phyloP scores from a whole-genome alignment of 2,888 invertebrate genomes.

The Thecocarcelia acutangulata region DNA sequence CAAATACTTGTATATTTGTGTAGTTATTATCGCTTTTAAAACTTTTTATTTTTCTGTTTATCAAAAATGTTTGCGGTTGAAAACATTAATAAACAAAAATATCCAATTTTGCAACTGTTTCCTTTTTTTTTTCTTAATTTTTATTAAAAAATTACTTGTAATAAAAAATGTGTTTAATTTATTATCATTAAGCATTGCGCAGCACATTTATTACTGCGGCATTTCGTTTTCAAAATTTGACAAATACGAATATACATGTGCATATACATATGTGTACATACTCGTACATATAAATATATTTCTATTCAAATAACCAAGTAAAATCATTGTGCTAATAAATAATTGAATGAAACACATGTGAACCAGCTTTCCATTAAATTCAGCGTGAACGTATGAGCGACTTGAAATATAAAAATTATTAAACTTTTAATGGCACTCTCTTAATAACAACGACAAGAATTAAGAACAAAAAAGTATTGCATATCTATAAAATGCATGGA shows the following conservation, averaged over 20 bases:
- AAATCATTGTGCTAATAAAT: neutral
- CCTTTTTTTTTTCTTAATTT: neutral
- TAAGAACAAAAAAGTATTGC: constrained; percentile 18
- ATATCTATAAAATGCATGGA: constrained; percentile 3
- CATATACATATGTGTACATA: too few relatives aligned
- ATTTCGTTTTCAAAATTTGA: neutral
- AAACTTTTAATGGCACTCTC: constrained; percentile 9
- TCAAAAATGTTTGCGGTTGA: constrained; percentile 24
- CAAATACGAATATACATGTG: too few relatives aligned
- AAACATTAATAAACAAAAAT: constrained; percentile 5
- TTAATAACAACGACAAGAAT: constrained; percentile 17
- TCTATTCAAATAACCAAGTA: neutral
- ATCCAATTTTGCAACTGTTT: too few relatives aligned
- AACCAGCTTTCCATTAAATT: constrained; percentile 7
- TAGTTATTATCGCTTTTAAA: too few relatives aligned
- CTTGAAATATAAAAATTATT: neutral
- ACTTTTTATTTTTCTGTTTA: neutral
- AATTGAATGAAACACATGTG: constrained; percentile 9
- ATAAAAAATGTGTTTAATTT: neutral
- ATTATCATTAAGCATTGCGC: neutral
- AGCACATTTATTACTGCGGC: too few relatives aligned
- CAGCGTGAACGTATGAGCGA: neutral
- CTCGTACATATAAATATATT: too few relatives aligned
- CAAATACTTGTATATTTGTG: too few relatives aligned
- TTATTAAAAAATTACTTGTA: neutral